Evolutionary conservation across 2,888 invertebrate species (phyloP), one percentile per base, ranked within the genome.

Genomic region (Spilarctia lutea): DNA sequence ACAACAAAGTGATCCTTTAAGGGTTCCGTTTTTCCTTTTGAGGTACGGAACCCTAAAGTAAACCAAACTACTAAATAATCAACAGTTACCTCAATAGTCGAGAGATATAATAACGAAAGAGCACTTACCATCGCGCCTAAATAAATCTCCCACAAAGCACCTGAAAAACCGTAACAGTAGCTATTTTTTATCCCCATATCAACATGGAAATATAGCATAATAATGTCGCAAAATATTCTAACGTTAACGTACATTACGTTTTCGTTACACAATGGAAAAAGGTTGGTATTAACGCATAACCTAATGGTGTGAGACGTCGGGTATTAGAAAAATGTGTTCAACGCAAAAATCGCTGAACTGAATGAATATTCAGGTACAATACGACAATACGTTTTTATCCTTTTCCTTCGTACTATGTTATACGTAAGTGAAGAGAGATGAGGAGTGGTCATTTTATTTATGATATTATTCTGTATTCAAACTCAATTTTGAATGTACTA

Each of bases 241-340:
- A 78, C 78, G 79, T 75, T 77, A 76, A 71, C 77, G 68, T 65
- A 79, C 81, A 78, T 82, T 79, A 79, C 81, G 52, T 76, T 82
- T 76, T 69, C 52, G 71, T 42, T 78, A 74, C 79, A 84, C 84
- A 84, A 84, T 82, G 78, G 78, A 76, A 83, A 81, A 84, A 84
- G 85, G 84, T 81, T 80, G 80, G 83, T 87, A 88, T 88, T 88
- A 89, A 83, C 85, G 83, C 87, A 86, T 86, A 87, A 87, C 88
- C 83, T 90, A 90, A 90, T 90, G 90, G 90, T 82, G 86, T 82
- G 87, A 83, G 83, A 81, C 81, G 80, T 63, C 73, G 83, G 81
- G 86, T 87, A 84, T 89, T 88, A 89, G 86, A 87, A 88, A 90
- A 89, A 90, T 89, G 86, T 89, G 86, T 84, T 87, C 82, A 76